These are phyloP conservation scores for Bubo blakistoni DNA, from an alignment of 2,113 vertebrate genomes.

Conservation along the genomic window DNA sequence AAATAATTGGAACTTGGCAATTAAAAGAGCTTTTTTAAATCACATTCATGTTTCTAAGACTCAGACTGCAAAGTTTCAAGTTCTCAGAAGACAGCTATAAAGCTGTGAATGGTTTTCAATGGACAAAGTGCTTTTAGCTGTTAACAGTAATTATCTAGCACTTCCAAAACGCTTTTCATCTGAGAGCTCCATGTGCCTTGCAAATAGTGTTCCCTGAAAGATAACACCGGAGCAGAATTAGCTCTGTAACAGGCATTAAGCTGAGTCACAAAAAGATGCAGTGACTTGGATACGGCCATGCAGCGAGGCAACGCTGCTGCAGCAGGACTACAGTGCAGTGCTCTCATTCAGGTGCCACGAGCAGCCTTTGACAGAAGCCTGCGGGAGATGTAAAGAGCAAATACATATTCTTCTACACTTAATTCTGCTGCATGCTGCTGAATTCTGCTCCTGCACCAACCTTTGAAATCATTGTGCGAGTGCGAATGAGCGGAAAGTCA, in stretches of 20 bases:
- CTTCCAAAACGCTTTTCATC: background rate
- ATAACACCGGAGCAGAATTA: background rate
- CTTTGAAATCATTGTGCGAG: background rate
- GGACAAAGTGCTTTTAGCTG: conserved; percentile 15
- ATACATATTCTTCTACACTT: background rate
- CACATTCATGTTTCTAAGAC: background rate
- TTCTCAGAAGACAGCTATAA: conserved; percentile 8
- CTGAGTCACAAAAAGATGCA: conserved; percentile 5
- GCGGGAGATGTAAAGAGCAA: background rate
- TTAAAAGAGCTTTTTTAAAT: background rate
- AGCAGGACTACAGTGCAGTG: background rate
- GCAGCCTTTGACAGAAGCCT: background rate
- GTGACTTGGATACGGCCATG: background rate
- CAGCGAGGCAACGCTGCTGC: background rate
- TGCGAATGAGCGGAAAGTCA: background rate
- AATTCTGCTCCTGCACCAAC: background rate
- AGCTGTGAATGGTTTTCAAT: conserved; percentile 22
- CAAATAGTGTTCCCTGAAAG: background rate
- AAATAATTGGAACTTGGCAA: background rate
- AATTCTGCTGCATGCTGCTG: background rate
- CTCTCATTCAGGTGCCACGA: background rate
- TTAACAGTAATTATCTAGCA: conserved; percentile 36
- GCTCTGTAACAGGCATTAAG: background rate
- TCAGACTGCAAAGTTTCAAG: background rate
- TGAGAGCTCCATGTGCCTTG: background rate